These are phyloP conservation scores for Poecilobothrus nobilitatus DNA, from an alignment of 2,888 invertebrate species.

Conservation along the genomic window DNA sequence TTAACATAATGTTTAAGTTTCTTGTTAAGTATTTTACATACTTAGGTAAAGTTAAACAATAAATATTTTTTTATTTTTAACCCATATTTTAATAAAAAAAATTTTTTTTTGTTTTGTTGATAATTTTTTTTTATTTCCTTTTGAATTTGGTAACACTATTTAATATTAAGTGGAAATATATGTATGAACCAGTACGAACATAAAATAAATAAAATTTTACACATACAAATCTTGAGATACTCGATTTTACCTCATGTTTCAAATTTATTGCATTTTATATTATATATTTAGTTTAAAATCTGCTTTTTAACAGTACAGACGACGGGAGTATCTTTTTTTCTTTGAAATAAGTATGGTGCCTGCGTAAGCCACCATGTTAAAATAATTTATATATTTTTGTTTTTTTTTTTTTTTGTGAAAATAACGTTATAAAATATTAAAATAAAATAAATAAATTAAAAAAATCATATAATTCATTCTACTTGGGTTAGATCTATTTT, in stretches of 20 bases:
- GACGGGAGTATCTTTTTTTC: background rate
- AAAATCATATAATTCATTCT: background rate
- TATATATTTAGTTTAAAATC: background rate
- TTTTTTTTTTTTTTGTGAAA: background rate
- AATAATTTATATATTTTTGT: background rate
- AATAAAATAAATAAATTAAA: background rate
- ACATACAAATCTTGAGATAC: conserved; percentile 1
- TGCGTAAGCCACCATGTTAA: background rate
- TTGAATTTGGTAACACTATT: no score
- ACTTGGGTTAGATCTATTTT: background rate
- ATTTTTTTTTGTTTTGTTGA: no score
- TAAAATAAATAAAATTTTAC: background rate
- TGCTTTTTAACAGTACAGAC: background rate
- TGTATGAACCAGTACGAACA: no score
- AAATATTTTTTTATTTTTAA: no score
- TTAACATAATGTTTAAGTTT: no score
- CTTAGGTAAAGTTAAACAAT: no score
- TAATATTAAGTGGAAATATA: no score
- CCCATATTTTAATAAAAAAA: no score
- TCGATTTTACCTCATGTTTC: background rate
- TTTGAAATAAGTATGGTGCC: background rate
- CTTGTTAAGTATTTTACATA: no score
- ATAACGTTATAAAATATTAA: background rate
- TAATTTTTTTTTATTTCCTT: no score
- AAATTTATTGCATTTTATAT: background rate